Evolutionary conservation across 2,888 invertebrate genomes (phyloP).

Genomic region (Conops quadrifasciatus): DNA sequence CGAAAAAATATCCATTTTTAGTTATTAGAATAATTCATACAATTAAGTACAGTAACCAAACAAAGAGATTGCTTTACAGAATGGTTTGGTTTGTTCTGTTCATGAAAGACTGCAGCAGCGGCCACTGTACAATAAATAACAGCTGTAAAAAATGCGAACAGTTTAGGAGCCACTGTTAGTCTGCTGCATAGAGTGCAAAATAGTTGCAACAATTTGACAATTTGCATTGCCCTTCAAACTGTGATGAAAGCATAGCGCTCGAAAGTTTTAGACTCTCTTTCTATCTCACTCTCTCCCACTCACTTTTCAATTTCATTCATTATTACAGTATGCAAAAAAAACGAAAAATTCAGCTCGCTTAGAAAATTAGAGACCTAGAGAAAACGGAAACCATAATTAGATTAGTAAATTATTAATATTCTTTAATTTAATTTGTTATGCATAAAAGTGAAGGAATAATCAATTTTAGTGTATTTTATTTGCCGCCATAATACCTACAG

Average conservation of each 20-base stretch:
- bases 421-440: not conserved
- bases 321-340: too few relatives aligned
- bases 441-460: not conserved
- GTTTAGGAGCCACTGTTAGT: not conserved
- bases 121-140: not conserved
- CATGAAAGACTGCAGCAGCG: too few relatives aligned
- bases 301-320: not conserved
- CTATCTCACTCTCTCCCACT: conserved; percentile 18
- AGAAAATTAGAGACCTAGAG: too few relatives aligned
- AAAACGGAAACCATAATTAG: not conserved
- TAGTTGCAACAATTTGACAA: not conserved
- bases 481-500: too few relatives aligned
- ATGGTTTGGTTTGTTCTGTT: not conserved
- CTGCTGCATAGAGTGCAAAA: not conserved
- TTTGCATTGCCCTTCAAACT: conserved; percentile 1
- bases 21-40: not conserved
- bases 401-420: not conserved
- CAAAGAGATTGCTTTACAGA: not conserved
- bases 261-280: conserved; percentile 16
- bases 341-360: too few relatives aligned
- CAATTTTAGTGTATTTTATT: not conserved
- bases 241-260: conserved; percentile 4
- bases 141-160: not conserved
- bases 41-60: not conserved
- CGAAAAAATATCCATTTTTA: not conserved